These are phyloP conservation scores for Phodopus roborovskii DNA, from an alignment of 2,113 vertebrate species.

Conservation along the genomic window DNA sequence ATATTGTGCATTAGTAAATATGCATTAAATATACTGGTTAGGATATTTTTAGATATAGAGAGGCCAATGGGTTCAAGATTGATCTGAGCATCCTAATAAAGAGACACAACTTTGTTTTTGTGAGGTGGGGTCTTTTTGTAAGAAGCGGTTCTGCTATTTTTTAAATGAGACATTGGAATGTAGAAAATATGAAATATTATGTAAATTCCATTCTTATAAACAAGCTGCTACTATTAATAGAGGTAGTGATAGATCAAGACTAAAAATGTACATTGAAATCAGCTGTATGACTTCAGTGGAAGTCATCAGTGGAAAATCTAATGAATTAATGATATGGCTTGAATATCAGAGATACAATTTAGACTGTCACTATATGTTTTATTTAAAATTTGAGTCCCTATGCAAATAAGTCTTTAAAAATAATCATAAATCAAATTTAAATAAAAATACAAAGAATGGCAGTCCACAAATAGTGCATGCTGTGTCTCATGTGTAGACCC, in stretches of 20 bases:
- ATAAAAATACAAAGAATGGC: constrained; percentile 69
- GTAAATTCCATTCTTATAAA: constrained; percentile 73
- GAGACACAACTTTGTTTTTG: no score
- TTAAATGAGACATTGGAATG: background rate
- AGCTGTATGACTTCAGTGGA: constrained; percentile 67
- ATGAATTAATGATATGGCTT: constrained; percentile 85
- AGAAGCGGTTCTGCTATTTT: no score
- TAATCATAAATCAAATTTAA: constrained; percentile 81
- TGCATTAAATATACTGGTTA: no score
- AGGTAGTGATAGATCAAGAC: constrained; percentile 77
- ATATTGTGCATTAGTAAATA: no score
- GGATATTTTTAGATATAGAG: no score
- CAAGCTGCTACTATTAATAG: constrained; percentile 77
- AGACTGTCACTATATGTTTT: constrained; percentile 76
- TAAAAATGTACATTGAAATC: constrained; percentile 80
- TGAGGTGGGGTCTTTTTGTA: no score
- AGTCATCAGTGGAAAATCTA: constrained; percentile 80
- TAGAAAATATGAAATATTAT: constrained; percentile 49
- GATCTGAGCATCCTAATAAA: no score
- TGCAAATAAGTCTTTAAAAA: constrained; percentile 83
- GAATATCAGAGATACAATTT: constrained; percentile 76
- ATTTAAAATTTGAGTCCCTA: constrained; percentile 78
- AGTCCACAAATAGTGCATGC: no score
- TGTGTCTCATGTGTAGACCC: background rate
- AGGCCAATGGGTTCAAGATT: no score